A percentile compares a stretch with the other conserved stretches of the same genome.
Conservation (phyloP, 23 tunicate genomes). For the Diplosoma virens region DNA sequence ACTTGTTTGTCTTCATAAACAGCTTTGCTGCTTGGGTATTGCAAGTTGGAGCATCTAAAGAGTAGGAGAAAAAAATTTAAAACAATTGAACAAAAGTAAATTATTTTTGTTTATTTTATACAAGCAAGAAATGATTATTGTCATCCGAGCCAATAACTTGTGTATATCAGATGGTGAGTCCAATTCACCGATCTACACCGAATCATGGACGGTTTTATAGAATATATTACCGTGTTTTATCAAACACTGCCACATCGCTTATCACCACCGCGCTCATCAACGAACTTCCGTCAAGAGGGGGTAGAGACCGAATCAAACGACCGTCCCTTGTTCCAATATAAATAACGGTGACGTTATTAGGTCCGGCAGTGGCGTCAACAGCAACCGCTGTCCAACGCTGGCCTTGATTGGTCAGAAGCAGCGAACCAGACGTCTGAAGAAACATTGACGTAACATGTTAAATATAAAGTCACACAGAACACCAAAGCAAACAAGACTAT, state of each 20-base stretch:
- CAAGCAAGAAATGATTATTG: no score
- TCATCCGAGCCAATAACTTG: no score
- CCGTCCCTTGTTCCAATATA: constrained; percentile 68
- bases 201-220: no score
- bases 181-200: no score
- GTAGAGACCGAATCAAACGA: constrained; percentile 43
- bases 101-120: no score
- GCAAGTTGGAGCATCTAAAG: no score
- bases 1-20: constrained; percentile 38
- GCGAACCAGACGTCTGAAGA: constrained; percentile 51
- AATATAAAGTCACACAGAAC: no score
- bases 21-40: no score
- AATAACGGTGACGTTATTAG: constrained; percentile 45
- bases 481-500: not conserved
- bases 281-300: constrained; percentile 27
- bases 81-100: no score
- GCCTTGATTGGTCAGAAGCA: constrained; percentile 65
- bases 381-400: constrained; percentile 52
- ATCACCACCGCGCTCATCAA: constrained; percentile 24
- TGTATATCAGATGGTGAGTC: no score
- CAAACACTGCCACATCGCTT: constrained; percentile 53
- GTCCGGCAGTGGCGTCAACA: constrained; percentile 42
- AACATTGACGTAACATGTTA: not conserved
- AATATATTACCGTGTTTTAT: constrained; percentile 35
- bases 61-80: no score